Conservation (phyloP, 2,797 vertebrate genomes). For the Chloroceryle inda region DNA sequence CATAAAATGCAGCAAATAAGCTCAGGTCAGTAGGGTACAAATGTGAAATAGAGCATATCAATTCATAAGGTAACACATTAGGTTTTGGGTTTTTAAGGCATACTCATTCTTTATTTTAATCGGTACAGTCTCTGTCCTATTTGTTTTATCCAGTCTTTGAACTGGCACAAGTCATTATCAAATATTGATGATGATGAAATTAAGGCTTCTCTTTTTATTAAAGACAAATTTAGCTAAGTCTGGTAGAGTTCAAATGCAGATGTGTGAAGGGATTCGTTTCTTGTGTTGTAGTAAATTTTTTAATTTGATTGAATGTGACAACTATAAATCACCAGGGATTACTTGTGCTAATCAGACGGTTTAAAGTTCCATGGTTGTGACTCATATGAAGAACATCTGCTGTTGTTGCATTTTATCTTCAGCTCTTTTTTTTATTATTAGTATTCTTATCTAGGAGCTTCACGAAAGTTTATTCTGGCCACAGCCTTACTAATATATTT, state of each 20-base stretch:
- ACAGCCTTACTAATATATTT: background rate
- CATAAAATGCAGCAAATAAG: background rate
- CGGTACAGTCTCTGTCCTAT: fast-evolving
- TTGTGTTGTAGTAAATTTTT: background rate
- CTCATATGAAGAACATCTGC: background rate
- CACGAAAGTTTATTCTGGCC: background rate
- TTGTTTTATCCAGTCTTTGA: background rate
- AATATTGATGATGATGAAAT: background rate
- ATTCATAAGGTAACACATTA: background rate
- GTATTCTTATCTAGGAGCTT: background rate
- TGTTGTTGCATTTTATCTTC: background rate
- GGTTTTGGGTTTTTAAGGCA: background rate
- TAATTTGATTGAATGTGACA: background rate
- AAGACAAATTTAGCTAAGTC: background rate
- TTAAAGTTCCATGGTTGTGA: background rate
- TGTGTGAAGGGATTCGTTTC: background rate
- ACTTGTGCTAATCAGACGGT: background rate
- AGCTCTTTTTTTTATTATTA: background rate
- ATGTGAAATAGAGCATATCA: background rate
- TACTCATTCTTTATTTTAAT: background rate
- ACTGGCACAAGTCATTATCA: background rate
- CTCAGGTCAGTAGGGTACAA: background rate
- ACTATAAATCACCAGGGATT: background rate
- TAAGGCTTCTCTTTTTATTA: background rate
- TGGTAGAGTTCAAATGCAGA: background rate